Conservation (phyloP, 2,888 invertebrate species). For the Pharmacophagus antenor region DNA sequence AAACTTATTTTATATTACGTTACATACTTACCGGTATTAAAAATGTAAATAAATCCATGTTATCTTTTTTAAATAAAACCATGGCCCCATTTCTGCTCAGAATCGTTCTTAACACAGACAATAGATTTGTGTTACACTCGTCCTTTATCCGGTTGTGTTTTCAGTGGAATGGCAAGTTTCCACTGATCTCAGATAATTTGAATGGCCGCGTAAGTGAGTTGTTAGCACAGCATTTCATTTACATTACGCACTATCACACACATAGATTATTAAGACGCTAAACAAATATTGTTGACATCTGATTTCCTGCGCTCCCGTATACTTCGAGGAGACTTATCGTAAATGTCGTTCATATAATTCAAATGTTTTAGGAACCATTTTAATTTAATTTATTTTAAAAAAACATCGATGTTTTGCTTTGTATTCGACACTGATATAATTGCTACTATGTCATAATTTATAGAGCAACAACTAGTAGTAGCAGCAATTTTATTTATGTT, state of each 20-base stretch:
- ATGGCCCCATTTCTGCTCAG: conserved; percentile 50
- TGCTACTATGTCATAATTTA: too few species aligned
- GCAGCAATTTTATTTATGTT: too few species aligned
- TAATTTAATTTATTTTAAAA: too few species aligned
- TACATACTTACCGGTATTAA: conserved; percentile 50
- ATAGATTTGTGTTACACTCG: conserved; percentile 40
- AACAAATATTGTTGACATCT: conserved; percentile 66
- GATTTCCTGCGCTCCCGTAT: conserved; percentile 61
- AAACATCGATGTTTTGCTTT: too few species aligned
- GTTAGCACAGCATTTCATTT: conserved; percentile 60
- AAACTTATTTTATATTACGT: neutral
- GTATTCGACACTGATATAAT: too few species aligned
- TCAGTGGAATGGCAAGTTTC: conserved; percentile 52
- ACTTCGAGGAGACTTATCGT: too few species aligned
- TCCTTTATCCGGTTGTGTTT: conserved; percentile 59
- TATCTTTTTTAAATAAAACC: conserved; percentile 49
- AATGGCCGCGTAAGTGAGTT: conserved; percentile 52
- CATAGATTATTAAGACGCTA: conserved; percentile 63
- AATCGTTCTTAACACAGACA: conserved; percentile 42
- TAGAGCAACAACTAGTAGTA: too few species aligned
- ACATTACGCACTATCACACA: conserved; percentile 48
- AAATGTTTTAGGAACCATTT: too few species aligned
- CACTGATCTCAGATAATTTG: conserved; percentile 52
- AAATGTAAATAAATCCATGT: conserved; percentile 49
- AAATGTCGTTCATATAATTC: too few species aligned